Conservation (phyloP, 1,140 invertebrate genomes). For the Bombus sylvicola region DNA sequence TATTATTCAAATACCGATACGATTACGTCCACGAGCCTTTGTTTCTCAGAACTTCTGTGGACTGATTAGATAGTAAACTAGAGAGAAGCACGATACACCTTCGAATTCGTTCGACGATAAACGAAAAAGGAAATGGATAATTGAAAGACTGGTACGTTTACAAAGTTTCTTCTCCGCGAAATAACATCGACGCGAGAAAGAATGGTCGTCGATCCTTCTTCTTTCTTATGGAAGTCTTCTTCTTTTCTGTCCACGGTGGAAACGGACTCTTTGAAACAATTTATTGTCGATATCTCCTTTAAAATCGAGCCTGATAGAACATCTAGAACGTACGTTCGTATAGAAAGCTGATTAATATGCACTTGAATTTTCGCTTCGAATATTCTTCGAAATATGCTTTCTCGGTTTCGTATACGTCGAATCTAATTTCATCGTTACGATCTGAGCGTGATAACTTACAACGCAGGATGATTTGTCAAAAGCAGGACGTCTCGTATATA, state of each 20-base stretch:
- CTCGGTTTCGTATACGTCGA: not conserved
- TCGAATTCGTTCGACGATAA: not conserved
- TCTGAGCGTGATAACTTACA: not conserved
- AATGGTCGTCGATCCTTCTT: too few relatives aligned
- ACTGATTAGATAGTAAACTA: slow-evolving; percentile 32
- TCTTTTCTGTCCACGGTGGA: not conserved
- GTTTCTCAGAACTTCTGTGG: not conserved
- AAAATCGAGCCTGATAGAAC: not conserved
- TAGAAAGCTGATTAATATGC: not conserved
- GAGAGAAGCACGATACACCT: not conserved
- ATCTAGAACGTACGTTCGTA: too few relatives aligned
- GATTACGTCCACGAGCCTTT: slow-evolving; percentile 1
- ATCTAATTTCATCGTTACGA: not conserved
- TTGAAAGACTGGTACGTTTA: not conserved
- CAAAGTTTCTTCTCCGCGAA: not conserved
- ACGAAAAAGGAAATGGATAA: not conserved
- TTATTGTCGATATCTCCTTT: not conserved
- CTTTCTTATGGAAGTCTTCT: too few relatives aligned
- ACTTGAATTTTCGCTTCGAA: not conserved
- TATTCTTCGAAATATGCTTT: too few relatives aligned
- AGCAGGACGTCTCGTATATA: not conserved
- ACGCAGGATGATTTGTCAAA: slow-evolving; percentile 6
- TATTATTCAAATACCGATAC: slow-evolving; percentile 23
- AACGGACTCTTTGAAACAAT: not conserved
- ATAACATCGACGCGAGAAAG: not conserved